A percentile compares a stretch with the other conserved stretches of the same genome.
These are phyloP conservation scores for Bombylius discolor DNA, from an alignment of 2,888 invertebrate genomes.

Conservation along the genomic window DNA sequence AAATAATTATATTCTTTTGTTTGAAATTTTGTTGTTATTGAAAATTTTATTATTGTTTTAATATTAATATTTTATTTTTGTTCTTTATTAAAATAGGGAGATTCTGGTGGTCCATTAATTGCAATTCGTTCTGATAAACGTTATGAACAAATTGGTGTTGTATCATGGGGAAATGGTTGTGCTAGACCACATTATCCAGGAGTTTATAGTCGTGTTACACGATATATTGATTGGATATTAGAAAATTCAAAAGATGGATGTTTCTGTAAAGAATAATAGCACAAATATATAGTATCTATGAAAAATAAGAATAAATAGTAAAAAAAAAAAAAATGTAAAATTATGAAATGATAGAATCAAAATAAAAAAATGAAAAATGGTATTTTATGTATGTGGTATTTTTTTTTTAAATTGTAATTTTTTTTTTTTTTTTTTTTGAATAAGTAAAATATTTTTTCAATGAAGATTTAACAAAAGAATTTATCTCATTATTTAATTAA, in stretches of 20 bases:
- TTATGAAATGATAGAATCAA: too few species aligned
- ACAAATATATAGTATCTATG: neutral
- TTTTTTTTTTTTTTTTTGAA: too few species aligned
- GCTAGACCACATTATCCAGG: conserved; percentile 74
- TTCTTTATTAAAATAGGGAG: conserved; percentile 23
- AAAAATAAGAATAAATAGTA: neutral
- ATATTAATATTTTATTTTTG: too few species aligned
- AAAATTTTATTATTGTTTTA: neutral
- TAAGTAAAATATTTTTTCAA: too few species aligned
- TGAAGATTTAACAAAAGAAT: too few species aligned
- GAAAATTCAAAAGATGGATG: conserved; percentile 70
- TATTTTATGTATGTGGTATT: too few species aligned
- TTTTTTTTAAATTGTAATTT: too few species aligned
- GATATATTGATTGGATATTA: conserved; percentile 68
- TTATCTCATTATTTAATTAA: too few species aligned
- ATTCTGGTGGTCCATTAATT: conserved; percentile 54
- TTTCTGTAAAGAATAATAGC: conserved; percentile 52
- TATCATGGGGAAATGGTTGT: conserved; percentile 85
- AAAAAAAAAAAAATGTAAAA: neutral
- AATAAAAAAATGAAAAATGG: too few species aligned
- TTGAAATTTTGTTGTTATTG: neutral
- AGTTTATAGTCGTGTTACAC: conserved; percentile 72
- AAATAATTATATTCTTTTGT: neutral
- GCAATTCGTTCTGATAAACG: conserved; percentile 56
- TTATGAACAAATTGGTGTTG: conserved; percentile 73